Evolutionary conservation across 2,113 vertebrate genomes (phyloP).

Genomic region (Lontra canadensis): DNA sequence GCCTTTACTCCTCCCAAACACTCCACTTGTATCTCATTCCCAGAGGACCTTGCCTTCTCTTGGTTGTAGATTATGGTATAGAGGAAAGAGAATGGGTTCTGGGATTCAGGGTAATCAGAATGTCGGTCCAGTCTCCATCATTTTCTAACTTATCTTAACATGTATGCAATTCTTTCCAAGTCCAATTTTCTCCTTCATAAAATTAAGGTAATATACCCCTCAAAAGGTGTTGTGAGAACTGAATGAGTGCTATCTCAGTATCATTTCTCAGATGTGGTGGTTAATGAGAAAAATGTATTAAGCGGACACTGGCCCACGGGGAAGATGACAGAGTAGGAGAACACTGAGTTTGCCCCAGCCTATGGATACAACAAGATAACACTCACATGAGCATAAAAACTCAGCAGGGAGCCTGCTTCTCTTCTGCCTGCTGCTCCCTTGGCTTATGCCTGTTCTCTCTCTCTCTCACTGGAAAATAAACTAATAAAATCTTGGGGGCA

Average conservation of each 20-base stretch:
- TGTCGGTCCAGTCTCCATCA: neutral
- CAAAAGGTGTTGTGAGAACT: neutral
- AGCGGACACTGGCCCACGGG: neutral
- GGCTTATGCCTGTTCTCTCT: too few relatives aligned
- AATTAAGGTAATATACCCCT: conserved; percentile 3
- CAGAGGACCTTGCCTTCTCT: neutral
- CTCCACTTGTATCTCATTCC: neutral
- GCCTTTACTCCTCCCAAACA: neutral
- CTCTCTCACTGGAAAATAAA: too few relatives aligned
- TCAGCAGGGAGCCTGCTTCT: too few relatives aligned
- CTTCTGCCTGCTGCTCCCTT: too few relatives aligned
- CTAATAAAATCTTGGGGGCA: too few relatives aligned
- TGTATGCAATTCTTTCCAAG: neutral
- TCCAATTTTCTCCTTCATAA: conserved; percentile 9
- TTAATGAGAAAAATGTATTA: conserved; percentile 2
- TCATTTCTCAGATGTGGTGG: neutral
- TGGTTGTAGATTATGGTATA: neutral
- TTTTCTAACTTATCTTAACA: neutral
- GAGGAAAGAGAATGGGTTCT: neutral
- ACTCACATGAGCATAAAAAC: neutral
- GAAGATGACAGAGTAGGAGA: neutral
- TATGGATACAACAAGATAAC: neutral
- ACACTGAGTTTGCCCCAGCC: neutral
- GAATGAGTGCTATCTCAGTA: neutral
- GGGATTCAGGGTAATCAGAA: neutral